phyloP scores from a whole-genome alignment of 2,113 vertebrate species.

The Sylvilagus bachmani region DNA sequence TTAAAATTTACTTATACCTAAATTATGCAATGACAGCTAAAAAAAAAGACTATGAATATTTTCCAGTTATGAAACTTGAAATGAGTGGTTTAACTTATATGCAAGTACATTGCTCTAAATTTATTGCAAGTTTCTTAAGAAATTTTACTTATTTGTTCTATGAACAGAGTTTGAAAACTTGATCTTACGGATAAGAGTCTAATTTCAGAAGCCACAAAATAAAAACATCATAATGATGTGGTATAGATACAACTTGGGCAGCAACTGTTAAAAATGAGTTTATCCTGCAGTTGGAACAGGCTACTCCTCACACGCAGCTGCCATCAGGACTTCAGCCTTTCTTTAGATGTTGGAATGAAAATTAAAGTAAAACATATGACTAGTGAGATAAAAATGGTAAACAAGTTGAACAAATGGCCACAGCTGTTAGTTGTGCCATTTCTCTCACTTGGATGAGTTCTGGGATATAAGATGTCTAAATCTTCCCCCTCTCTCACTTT shows the following conservation, averaged over 20 bases:
- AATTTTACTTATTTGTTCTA: background rate
- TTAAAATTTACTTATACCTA: background rate
- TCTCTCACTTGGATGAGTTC: background rate
- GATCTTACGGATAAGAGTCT: background rate
- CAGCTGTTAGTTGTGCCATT: background rate
- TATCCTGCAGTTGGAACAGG: background rate
- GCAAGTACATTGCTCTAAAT: background rate
- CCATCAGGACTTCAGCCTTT: background rate
- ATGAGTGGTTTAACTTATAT: background rate
- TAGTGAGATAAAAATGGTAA: constrained; percentile 9
- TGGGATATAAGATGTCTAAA: background rate
- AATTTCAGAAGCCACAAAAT: constrained; percentile 47
- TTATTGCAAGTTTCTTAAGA: background rate
- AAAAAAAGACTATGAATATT: background rate
- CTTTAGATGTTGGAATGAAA: background rate
- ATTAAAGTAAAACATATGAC: constrained; percentile 1
- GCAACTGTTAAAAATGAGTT: background rate
- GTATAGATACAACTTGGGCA: background rate
- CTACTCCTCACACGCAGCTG: background rate
- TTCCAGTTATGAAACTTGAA: background rate
- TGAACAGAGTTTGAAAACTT: background rate
- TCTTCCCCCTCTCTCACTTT: background rate
- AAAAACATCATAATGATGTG: background rate
- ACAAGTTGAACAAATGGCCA: background rate
- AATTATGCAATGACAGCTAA: background rate